Evolutionary conservation across 1,140 invertebrate genomes (phyloP), one percentile per base, ranked within the genome.

Genomic region (Drosophila varians): DNA sequence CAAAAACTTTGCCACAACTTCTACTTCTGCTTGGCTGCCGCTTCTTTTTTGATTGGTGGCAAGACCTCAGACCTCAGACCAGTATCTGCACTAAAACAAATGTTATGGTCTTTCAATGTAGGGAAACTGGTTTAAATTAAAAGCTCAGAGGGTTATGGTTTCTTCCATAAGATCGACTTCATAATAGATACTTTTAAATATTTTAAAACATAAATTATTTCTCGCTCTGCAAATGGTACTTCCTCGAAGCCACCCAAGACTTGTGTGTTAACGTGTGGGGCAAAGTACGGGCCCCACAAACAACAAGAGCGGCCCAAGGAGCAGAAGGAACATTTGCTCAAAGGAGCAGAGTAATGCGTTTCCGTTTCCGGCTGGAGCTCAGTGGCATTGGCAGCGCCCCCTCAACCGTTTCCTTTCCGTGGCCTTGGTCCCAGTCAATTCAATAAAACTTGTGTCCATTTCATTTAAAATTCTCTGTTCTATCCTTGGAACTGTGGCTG

Each of bases 371-470:
- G 36, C 38, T 40, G 16, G 31, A 18, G 18, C 38, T 42, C 36
- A 7, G 12, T 18, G 23, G 11, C 42, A 28, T 51, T 75, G 49
- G 40, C 19, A 21, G 8, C 28, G n/a, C n/a, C n/a, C n/a, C n/a
- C n/a, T n/a, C n/a, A n/a, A 60, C 57, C 34, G 16, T 8, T 40
- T 66, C 26, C 28, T 34, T 26, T 8, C 36, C 26, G 45, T 57
- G 40, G 12, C 56, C 25, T 38, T 49, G 47, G 28, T 52, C 34
- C 61, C 66, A 79, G 57, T 77, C 74, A 82, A 89, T 89, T 86
- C 80, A 89, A 89, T 89, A 90, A 89, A 86, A 89, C 60, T 82
- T 89, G 87, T 82, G 86, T 89, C 80, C 87, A 89, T 89, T 89
- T 89, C 79, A 89, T 89, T 89, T 89, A 78, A 87, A 89, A 89